Evolutionary conservation across 2,888 invertebrate species (phyloP).

Genomic region (Pantelozetes paolii): DNA sequence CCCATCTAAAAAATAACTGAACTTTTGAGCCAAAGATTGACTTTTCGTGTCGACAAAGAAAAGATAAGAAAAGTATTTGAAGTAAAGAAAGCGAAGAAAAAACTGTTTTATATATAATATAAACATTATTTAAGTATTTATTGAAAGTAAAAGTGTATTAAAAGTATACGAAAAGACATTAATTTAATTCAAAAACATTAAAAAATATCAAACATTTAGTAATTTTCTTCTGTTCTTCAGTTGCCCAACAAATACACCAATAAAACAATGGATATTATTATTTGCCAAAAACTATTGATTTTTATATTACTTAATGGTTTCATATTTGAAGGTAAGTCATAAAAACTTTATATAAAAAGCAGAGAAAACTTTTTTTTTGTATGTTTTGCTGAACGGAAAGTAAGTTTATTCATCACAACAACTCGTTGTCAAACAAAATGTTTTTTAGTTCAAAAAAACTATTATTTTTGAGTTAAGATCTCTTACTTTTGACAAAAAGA

Average conservation of each 20-base stretch:
- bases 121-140: conserved; percentile 21
- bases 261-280: conserved; percentile 11
- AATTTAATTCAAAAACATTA: too few relatives aligned
- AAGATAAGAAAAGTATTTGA: background rate
- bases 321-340: conserved; percentile 1
- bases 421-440: background rate
- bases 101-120: too few relatives aligned
- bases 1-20: background rate
- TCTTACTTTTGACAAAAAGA: background rate
- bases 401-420: background rate
- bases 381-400: background rate
- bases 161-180: background rate
- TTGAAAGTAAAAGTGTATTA: background rate
- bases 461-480: background rate
- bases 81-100: too few relatives aligned
- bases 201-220: too few relatives aligned
- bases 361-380: background rate
- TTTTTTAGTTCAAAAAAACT: background rate
- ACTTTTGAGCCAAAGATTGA: conserved; percentile 9
- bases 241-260: background rate
- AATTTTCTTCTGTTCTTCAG: conserved; percentile 2
- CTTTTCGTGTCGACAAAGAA: background rate
- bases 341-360: background rate
- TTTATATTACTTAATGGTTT: conserved; percentile 25
- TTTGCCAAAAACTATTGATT: conserved; percentile 34